Percentiles rank a stretch among this genome's conserved stretches.
Evolutionary conservation across 2,888 invertebrate species (phyloP).

Genomic region (Odontothrips loti): DNA sequence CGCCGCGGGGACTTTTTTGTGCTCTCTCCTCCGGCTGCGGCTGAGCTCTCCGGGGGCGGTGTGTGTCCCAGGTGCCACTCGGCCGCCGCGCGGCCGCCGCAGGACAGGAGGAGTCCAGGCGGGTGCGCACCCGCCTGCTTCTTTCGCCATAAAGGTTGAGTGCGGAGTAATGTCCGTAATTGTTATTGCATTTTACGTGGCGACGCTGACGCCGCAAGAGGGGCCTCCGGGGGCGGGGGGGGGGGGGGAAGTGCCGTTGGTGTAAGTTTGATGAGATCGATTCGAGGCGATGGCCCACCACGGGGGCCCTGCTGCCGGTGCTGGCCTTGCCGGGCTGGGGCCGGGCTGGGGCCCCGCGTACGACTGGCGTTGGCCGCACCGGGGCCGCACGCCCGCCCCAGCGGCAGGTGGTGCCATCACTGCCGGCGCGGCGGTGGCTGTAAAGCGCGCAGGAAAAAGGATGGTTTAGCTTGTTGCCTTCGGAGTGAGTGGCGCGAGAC

Average conservation of each 20-base stretch:
- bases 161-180: slow-evolving; percentile 16
- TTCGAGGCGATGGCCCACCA: slow-evolving; percentile 8
- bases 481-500: too few species aligned
- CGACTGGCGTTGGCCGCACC: not conserved
- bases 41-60: too few species aligned
- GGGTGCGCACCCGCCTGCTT: not conserved
- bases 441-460: not conserved
- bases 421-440: not conserved
- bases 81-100: too few species aligned
- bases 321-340: not conserved
- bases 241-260: not conserved
- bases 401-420: not conserved
- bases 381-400: not conserved
- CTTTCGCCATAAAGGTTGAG: slow-evolving; percentile 22
- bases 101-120: not conserved
- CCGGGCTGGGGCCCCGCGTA: not conserved
- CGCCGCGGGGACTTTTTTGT: too few species aligned
- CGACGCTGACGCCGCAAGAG: not conserved
- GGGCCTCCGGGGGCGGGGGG: not conserved
- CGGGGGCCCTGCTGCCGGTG: too few species aligned
- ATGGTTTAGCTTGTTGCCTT: too few species aligned
- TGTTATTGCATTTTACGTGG: slow-evolving; percentile 22
- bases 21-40: not conserved
- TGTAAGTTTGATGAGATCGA: slow-evolving; percentile 26
- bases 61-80: too few species aligned